Percentiles rank a stretch among this genome's conserved stretches.
These are phyloP conservation scores for Perdita meconis DNA, from an alignment of 2,888 invertebrate genomes.

Conservation along the genomic window DNA sequence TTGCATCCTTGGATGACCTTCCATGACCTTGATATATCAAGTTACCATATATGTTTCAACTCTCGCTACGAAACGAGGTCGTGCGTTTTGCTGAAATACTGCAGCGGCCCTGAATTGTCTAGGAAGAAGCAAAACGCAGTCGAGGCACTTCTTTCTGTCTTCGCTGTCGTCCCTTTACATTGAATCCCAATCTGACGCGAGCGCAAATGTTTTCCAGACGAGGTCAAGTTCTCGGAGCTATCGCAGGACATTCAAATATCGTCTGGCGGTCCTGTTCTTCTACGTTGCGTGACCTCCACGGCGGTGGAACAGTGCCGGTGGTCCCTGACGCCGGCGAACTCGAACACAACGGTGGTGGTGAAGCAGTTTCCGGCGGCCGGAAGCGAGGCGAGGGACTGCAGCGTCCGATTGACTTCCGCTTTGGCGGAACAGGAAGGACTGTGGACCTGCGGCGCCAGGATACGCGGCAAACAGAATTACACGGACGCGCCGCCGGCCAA, in stretches of 20 bases:
- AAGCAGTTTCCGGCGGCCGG: constrained; percentile 81
- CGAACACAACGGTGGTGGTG: constrained; percentile 80
- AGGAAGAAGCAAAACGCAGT: too few relatives aligned
- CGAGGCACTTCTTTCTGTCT: too few relatives aligned
- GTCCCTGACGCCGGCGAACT: constrained; percentile 80
- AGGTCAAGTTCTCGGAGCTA: constrained; percentile 81
- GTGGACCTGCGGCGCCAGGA: constrained; percentile 82
- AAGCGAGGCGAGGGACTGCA: constrained; percentile 81
- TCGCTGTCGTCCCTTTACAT: too few relatives aligned
- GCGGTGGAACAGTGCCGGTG: constrained; percentile 82
- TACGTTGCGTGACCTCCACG: constrained; percentile 80
- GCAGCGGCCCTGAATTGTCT: too few relatives aligned
- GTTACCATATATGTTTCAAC: neutral
- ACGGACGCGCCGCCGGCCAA: constrained; percentile 82
- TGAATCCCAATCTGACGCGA: neutral
- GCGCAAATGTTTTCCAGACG: constrained; percentile 70
- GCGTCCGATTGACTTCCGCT: constrained; percentile 80
- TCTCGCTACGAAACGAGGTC: too few relatives aligned
- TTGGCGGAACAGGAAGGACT: constrained; percentile 81
- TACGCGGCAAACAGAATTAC: constrained; percentile 78
- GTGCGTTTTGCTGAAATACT: too few relatives aligned
- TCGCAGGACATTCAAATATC: constrained; percentile 82
- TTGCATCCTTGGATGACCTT: neutral
- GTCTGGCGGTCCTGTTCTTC: constrained; percentile 78
- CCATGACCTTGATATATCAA: neutral